Evolutionary conservation across 2,113 vertebrate genomes (phyloP), one percentile per base, ranked within the genome.

Genomic region (Hucho hucho): DNA sequence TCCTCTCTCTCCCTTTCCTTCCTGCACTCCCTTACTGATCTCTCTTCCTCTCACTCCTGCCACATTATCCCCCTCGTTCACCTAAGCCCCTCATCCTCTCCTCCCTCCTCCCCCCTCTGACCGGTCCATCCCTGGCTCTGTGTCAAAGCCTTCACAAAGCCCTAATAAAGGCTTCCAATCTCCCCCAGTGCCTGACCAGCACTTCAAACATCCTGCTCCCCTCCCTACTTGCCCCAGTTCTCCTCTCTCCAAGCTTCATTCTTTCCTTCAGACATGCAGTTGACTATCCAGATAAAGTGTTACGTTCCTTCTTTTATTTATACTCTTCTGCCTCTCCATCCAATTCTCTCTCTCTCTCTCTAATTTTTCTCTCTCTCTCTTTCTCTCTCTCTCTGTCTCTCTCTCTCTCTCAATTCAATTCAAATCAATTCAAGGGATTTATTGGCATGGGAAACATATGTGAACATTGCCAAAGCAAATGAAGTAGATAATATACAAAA

Each of bases 21-120:
- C 37, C 37, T 9, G 9, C 37, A 43, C 37, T 56, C 53, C 53
- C 53, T 43, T 43, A 43, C 53, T 20, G 14, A 14, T 56, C 53
- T 20, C 16, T 56, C 53, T 18, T 56, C 6, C 53, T 56, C 53
- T 20, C 4, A 18, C 13, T 56, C 53, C 53, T 56, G 14, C 53
- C 18, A 47, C 47, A 5, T 63, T 70, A 46, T 24, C 46, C 24
- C 46, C 28, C 67, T 71, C 69, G 37, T 29, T 1, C 47, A 9
- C 24, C 9, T 71, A 58, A 56, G 16, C 49, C 25, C 49, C 47
- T 71, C 69, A 25, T 70, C 68, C 24, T 26, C 68, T 53, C 26
- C 24, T 18, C 25, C 7, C 2, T 43, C 37, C 37, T 43, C 9
- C 49, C 22, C 26, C n/a, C 22, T n/a, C 69, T 18, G 49, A 24